Evolutionary conservation across 2,113 vertebrate species (phyloP), one percentile per base, ranked within the genome.

Genomic region (Gasterosteus nipponicus): DNA sequence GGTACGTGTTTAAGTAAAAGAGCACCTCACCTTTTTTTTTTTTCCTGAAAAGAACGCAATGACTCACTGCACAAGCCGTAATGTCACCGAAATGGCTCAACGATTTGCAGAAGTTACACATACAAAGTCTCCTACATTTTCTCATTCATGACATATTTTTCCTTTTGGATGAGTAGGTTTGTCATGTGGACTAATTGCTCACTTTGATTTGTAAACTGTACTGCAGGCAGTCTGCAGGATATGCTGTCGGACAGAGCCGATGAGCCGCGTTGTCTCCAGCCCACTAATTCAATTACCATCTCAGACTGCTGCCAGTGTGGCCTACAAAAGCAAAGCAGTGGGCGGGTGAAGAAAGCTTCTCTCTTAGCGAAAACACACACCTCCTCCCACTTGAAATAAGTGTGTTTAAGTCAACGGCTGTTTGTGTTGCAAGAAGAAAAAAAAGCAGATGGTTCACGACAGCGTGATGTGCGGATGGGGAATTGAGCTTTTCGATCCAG

Each of bases 261-360:
- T 77, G 78, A 80, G 91, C 74, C 71, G 60, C 1, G 31, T 81
- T 77, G 82, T 86, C 78, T 80, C 49, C 79, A 80, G 61, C 78
- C 42, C n/a, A 75, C 78, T 89, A 89, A 90, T 91, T 88, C 59
- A 86, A 83, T 90, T 84, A 89, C 62, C 74, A 44, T 47, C 78
- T 62, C 56, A 82, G 56, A 76, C 58, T 61, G 39, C 72, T 58
- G 80, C 63, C 19, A 63, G 49, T 72, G 63, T 69, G 56, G 35
- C 74, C 46, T 44, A 3, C 59, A 19, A 53, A 73, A 15, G 49
- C 60, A 69, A 69, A 73, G 63, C 56, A 49, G 71, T 71, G 72
- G 74, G 78, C 18, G 39, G 65, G 26, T 53, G 15, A 51, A 61
- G 68, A 57, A 83, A 84, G 78, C 47, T 61, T 41, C 67, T 86